Conservation (phyloP, 2,888 invertebrate genomes). For the Nomada ruficornis region DNA sequence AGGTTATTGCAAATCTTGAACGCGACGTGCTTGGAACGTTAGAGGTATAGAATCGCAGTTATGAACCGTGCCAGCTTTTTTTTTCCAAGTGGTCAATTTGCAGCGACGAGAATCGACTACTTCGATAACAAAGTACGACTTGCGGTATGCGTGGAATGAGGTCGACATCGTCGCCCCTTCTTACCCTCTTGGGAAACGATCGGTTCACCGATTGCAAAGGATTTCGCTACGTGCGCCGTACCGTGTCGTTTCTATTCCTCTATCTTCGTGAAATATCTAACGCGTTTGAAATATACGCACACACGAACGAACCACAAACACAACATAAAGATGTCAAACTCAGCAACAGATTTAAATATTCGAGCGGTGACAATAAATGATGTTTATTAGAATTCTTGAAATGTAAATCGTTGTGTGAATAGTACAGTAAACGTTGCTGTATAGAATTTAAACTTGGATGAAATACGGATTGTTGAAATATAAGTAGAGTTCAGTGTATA, state of each 20-base stretch:
- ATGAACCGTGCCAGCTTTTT: not conserved
- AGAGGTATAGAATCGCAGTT: constrained; percentile 3
- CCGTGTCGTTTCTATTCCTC: constrained; percentile 35
- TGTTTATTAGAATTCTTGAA: not conserved
- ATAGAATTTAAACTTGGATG: no score
- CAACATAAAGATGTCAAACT: not conserved
- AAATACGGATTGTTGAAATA: no score
- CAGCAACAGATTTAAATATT: constrained; percentile 10
- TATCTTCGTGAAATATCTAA: constrained; percentile 59
- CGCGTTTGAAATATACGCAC: constrained; percentile 43
- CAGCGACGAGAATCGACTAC: constrained; percentile 59
- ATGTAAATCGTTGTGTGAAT: no score
- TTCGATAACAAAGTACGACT: constrained; percentile 65
- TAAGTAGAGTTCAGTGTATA: no score
- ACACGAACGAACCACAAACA: not conserved
- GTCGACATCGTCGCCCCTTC: constrained; percentile 47
- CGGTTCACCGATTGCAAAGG: constrained; percentile 53
- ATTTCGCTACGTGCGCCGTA: constrained; percentile 53
- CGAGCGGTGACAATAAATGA: not conserved
- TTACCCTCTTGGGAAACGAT: constrained; percentile 53
- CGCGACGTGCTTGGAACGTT: not conserved
- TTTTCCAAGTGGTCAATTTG: constrained; percentile 54
- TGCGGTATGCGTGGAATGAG: constrained; percentile 65
- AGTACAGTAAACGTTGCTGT: no score
- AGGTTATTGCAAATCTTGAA: not conserved